These are phyloP conservation scores for Uropetala carovei DNA, from an alignment of 2,888 invertebrate species.

Conservation along the genomic window DNA sequence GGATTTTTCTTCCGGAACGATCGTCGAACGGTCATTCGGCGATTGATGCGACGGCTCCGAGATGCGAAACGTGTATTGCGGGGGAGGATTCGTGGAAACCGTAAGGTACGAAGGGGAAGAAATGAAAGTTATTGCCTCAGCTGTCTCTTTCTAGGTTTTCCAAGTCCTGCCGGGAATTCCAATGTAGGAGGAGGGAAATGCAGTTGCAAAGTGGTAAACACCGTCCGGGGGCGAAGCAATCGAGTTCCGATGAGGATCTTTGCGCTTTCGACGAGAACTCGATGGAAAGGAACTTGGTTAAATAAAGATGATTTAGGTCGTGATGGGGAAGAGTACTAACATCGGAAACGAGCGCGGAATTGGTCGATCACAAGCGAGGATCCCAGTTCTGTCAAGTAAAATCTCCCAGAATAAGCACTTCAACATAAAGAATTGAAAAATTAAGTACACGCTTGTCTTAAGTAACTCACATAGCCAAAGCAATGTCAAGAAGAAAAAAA, in stretches of 20 bases:
- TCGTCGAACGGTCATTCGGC: background rate
- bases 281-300: background rate
- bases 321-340: background rate
- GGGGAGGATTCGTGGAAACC: background rate
- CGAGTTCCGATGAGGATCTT: background rate
- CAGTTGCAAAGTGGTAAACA: background rate
- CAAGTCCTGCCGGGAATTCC: conserved; percentile 23
- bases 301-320: background rate
- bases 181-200: background rate
- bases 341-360: background rate
- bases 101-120: background rate
- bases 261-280: background rate
- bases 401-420: too few species aligned
- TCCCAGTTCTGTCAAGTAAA: background rate
- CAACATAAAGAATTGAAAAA: too few species aligned
- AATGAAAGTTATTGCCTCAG: background rate
- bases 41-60: background rate
- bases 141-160: conserved; percentile 11
- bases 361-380: background rate
- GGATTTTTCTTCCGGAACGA: background rate
- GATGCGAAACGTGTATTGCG: background rate
- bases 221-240: background rate
- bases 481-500: too few species aligned
- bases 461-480: too few species aligned
- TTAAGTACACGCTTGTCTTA: too few species aligned